Conservation (phyloP, 2,113 vertebrate species). For the Entomyzon cyanotis region DNA sequence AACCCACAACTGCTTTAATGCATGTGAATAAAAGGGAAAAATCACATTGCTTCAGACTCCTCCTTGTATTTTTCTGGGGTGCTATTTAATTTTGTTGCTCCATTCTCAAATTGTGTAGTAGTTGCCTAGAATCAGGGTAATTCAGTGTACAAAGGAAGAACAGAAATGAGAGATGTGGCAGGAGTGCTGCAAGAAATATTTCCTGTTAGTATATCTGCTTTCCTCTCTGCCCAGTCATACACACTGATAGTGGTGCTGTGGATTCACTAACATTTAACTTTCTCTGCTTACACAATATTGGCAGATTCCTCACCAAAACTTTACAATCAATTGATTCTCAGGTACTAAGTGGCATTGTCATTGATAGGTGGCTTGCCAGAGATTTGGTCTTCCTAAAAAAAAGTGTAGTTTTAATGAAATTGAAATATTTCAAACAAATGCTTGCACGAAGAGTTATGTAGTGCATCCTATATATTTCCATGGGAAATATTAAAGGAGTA, state of each 20-base stretch:
- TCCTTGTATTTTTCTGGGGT: not conserved
- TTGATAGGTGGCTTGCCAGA: not conserved
- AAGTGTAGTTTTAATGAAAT: not conserved
- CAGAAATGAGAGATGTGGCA: not conserved
- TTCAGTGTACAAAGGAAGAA: not conserved
- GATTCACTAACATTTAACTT: not conserved
- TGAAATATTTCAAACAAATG: not conserved
- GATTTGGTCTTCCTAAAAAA: not conserved
- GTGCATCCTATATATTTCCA: not conserved
- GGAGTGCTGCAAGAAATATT: not conserved
- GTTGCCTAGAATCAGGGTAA: not conserved
- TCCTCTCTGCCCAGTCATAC: not conserved
- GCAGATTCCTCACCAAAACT: not conserved
- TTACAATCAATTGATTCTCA: not conserved
- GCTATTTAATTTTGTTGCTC: not conserved
- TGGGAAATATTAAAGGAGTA: not conserved
- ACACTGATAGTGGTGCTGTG: accelerated
- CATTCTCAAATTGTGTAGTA: not conserved
- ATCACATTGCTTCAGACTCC: not conserved
- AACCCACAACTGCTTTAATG: not conserved
- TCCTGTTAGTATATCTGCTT: not conserved
- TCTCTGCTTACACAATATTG: not conserved
- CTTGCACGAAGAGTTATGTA: not conserved
- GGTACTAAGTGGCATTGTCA: not conserved
- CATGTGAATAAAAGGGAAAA: not conserved